Evolutionary conservation across 2,888 invertebrate genomes (phyloP).

Genomic region (Torymus auratus): DNA sequence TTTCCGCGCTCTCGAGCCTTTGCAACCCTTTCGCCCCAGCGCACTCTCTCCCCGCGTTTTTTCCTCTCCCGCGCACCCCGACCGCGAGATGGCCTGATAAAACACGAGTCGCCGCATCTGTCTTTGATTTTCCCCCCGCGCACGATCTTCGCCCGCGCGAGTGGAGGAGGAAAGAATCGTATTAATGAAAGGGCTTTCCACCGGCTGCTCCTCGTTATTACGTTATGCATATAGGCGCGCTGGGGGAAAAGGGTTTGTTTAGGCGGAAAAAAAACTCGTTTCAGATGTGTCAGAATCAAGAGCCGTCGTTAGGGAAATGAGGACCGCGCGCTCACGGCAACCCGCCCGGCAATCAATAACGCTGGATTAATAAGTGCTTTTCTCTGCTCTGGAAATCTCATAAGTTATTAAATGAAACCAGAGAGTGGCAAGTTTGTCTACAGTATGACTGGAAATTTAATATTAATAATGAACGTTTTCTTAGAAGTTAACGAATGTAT

Average conservation of each 20-base stretch:
- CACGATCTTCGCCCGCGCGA: neutral
- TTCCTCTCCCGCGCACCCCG: slow-evolving; percentile 61
- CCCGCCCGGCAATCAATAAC: neutral
- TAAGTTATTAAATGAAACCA: neutral
- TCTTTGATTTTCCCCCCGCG: slow-evolving; percentile 45
- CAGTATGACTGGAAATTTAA: no score
- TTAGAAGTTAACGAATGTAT: no score
- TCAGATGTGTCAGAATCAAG: slow-evolving; percentile 21
- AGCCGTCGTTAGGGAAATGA: slow-evolving; percentile 24
- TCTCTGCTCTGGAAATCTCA: neutral
- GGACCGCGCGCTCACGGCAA: neutral
- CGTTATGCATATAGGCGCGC: slow-evolving; percentile 11
- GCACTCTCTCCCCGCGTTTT: slow-evolving; percentile 60
- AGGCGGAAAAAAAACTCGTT: slow-evolving; percentile 17
- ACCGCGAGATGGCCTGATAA: slow-evolving; percentile 64
- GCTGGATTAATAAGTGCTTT: slow-evolving; percentile 7
- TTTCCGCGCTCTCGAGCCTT: slow-evolving; percentile 27
- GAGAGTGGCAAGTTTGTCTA: neutral
- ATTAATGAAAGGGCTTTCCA: slow-evolving; percentile 43
- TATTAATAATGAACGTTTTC: no score
- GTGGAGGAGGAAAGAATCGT: slow-evolving; percentile 29
- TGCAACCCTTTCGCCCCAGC: neutral
- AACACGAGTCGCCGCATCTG: slow-evolving; percentile 65
- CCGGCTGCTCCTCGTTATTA: slow-evolving; percentile 33
- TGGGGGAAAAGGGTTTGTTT: slow-evolving; percentile 34